Conservation (phyloP, 1,140 invertebrate genomes). For the Tetragnatha versicolor region DNA sequence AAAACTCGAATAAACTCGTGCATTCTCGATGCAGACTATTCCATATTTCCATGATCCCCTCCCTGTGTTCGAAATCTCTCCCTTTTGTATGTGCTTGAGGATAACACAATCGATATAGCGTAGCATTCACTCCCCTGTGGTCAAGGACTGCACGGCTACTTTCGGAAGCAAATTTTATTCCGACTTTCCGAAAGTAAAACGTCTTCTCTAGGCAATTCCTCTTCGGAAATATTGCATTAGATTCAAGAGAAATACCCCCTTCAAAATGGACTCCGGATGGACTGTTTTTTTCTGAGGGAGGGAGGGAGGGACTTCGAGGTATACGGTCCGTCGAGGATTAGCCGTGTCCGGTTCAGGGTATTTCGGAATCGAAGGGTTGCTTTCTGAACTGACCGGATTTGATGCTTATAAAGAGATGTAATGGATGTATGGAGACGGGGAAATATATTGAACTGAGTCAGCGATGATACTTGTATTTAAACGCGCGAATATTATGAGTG, state of each 20-base stretch:
- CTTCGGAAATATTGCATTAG: background rate
- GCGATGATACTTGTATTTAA: too few relatives aligned
- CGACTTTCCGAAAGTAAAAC: slow-evolving; percentile 14
- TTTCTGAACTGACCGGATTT: too few relatives aligned
- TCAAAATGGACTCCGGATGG: background rate
- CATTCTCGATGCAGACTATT: slow-evolving; percentile 30
- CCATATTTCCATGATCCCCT: background rate
- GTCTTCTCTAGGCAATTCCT: background rate
- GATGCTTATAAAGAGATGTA: too few relatives aligned
- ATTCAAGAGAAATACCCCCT: slow-evolving; percentile 1
- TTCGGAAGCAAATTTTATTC: slow-evolving; percentile 47
- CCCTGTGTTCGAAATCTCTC: slow-evolving; percentile 8
- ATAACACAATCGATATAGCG: slow-evolving; percentile 39
- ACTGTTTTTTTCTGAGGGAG: background rate
- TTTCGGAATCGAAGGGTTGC: too few relatives aligned
- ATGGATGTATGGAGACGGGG: too few relatives aligned
- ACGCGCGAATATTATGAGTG: too few relatives aligned
- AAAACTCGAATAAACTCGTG: slow-evolving; percentile 27
- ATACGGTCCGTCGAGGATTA: background rate
- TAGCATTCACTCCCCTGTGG: slow-evolving; percentile 34
- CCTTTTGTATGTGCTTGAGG: slow-evolving; percentile 5
- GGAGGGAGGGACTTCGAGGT: background rate
- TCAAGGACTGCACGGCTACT: slow-evolving; percentile 20
- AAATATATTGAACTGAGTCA: too few relatives aligned
- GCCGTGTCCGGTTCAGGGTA: background rate